These are phyloP conservation scores for Cydia fagiglandana DNA, from an alignment of 1,140 invertebrate species.

Conservation along the genomic window DNA sequence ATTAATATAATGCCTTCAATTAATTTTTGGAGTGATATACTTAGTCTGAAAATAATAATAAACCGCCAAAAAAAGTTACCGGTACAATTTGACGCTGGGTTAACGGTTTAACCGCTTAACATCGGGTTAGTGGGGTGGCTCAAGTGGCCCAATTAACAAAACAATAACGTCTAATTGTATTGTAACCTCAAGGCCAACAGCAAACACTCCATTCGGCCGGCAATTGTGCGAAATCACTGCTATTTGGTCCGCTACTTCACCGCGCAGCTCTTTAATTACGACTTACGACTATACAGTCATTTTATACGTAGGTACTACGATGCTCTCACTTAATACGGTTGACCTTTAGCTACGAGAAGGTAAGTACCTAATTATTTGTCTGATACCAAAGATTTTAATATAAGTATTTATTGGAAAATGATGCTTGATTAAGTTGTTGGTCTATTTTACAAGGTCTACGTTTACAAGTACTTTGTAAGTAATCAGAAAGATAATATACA, in stretches of 20 bases:
- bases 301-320: too few relatives aligned
- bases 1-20: background rate
- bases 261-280: constrained; percentile 1
- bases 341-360: background rate
- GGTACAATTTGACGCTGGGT: too few relatives aligned
- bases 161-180: background rate
- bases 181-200: background rate
- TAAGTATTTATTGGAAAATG: background rate
- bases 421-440: background rate
- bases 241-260: constrained; percentile 3
- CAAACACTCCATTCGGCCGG: background rate
- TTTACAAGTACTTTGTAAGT: too few relatives aligned
- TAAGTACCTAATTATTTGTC: background rate
- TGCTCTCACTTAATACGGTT: background rate
- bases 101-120: too few relatives aligned
- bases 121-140: too few relatives aligned
- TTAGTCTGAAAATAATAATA: too few relatives aligned
- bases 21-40: background rate
- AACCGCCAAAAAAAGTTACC: too few relatives aligned
- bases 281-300: background rate
- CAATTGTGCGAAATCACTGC: constrained; percentile 16
- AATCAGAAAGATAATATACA: too few relatives aligned
- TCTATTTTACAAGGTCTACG: too few relatives aligned
- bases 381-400: background rate
- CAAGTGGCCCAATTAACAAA: background rate